A percentile compares a stretch with the other conserved stretches of the same genome.
These are phyloP conservation scores for Nymphalis c-album DNA, from an alignment of 2,888 invertebrate species.

Conservation along the genomic window DNA sequence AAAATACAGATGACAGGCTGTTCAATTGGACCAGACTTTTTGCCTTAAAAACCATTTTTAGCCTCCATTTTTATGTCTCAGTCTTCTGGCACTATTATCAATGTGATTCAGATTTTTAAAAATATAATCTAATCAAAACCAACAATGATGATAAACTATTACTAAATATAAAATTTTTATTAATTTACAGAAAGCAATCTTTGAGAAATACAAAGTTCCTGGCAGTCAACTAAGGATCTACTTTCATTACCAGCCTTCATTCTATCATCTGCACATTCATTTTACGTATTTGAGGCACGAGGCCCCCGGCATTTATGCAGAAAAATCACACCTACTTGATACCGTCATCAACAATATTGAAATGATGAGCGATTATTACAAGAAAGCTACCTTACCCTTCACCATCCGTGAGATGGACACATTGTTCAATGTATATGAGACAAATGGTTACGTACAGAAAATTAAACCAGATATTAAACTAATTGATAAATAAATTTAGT, in stretches of 20 bases:
- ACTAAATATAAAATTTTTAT: not conserved
- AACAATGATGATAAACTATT: too few species aligned
- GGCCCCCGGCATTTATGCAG: constrained; percentile 90
- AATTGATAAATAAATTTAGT: constrained; percentile 58
- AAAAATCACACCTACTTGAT: constrained; percentile 92
- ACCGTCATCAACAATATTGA: constrained; percentile 95
- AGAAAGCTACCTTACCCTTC: constrained; percentile 90
- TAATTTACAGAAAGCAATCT: constrained; percentile 85
- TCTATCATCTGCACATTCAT: constrained; percentile 97
- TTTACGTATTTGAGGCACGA: constrained; percentile 91
- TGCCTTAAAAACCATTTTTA: too few species aligned
- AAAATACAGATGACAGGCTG: too few species aligned
- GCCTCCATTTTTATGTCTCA: too few species aligned
- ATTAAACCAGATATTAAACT: constrained; percentile 59
- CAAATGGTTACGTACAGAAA: constrained; percentile 77
- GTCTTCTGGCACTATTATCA: too few species aligned
- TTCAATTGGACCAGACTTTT: too few species aligned
- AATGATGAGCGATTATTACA: constrained; percentile 90
- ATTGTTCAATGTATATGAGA: constrained; percentile 84
- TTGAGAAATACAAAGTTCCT: constrained; percentile 87
- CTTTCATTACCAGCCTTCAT: constrained; percentile 97
- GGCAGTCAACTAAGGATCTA: constrained; percentile 89
- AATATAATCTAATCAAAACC: not conserved
- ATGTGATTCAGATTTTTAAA: too few species aligned
- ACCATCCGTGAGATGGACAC: constrained; percentile 88